A percentile compares a stretch with the other conserved stretches of the same genome.
phyloP scores from a whole-genome alignment of 2,888 invertebrate genomes.

The Pediacus dermestoides region DNA sequence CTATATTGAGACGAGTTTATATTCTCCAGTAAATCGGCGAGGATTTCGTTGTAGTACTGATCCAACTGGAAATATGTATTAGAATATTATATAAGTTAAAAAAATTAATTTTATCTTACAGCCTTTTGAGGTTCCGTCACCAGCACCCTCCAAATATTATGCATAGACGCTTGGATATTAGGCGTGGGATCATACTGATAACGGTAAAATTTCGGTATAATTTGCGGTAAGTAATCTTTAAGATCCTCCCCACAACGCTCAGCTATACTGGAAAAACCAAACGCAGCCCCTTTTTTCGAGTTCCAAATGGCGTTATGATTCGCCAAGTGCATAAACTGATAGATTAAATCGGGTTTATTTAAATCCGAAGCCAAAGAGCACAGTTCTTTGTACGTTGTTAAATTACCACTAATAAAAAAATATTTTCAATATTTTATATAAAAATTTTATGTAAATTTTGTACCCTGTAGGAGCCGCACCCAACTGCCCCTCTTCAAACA shows the following conservation, averaged over 20 bases:
- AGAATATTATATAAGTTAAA: constrained; percentile 8
- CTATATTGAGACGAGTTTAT: constrained; percentile 84
- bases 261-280: constrained; percentile 86
- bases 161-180: constrained; percentile 89
- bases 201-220: constrained; percentile 84
- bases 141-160: constrained; percentile 88
- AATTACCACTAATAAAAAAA: constrained; percentile 62
- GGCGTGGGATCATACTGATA: constrained; percentile 93
- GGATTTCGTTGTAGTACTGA: constrained; percentile 74
- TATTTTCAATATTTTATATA: constrained; percentile 8
- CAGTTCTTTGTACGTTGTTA: constrained; percentile 92
- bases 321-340: constrained; percentile 93
- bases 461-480: constrained; percentile 86
- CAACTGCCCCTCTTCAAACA: constrained; percentile 84
- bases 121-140: constrained; percentile 82
- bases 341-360: constrained; percentile 91
- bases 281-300: constrained; percentile 90
- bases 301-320: constrained; percentile 95
- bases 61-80: constrained; percentile 60
- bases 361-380: constrained; percentile 91
- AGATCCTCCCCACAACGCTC: constrained; percentile 80
- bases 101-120: constrained; percentile 51
- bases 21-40: constrained; percentile 76
- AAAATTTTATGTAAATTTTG: constrained; percentile 24
- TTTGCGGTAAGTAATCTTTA: constrained; percentile 75